Evolutionary conservation across 2,888 invertebrate species (phyloP), one percentile per base, ranked within the genome.

Genomic region (Drosophila quasianomalipes): DNA sequence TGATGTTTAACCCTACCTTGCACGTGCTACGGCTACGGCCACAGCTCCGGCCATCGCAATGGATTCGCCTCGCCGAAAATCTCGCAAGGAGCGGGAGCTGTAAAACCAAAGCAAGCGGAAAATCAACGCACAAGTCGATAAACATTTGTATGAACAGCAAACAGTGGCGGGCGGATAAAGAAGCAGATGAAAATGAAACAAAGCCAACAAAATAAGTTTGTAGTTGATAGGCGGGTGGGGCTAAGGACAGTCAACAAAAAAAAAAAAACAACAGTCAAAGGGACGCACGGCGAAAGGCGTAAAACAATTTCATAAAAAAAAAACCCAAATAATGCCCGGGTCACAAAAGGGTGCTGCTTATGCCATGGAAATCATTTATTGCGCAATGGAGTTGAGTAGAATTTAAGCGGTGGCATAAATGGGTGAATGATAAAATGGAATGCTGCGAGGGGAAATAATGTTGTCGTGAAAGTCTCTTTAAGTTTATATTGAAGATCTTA

Each of bases 91-190:
- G 66, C 55, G 74, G 81, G 72, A 64, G 72, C 62, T 88, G 90
- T 85, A 76, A 89, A 90, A 70, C 76, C 79, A 90, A 86, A 82
- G 89, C 89, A 89, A 89, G 88, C 83, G 89, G 85, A 91, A 89
- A 89, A 91, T 89, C 81, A 90, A 86, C 79, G 89, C 81, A 82
- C 81, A 91, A 89, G 76, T 83, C 84, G 87, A 89, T 86, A 90
- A 86, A 78, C 81, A 86, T 88, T 81, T 81, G 83, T 83, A 86
- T 70, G 84, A 83, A 82, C 83, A 79, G 74, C 74, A 69, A 76
- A 68, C 64, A 47, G 39, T 47, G 44, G 44, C 19, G 28, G 52
- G 30, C 35, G 58, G 35, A 19, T 26, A 14, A 62, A 41, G n/a
- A 60, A 19, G 35, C 53, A 44, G 28, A 71, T 54, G 62, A 81